Base-by-base conservation (phyloP, 2,888 invertebrate genomes). In the Azorinus chamasolen region DNA sequence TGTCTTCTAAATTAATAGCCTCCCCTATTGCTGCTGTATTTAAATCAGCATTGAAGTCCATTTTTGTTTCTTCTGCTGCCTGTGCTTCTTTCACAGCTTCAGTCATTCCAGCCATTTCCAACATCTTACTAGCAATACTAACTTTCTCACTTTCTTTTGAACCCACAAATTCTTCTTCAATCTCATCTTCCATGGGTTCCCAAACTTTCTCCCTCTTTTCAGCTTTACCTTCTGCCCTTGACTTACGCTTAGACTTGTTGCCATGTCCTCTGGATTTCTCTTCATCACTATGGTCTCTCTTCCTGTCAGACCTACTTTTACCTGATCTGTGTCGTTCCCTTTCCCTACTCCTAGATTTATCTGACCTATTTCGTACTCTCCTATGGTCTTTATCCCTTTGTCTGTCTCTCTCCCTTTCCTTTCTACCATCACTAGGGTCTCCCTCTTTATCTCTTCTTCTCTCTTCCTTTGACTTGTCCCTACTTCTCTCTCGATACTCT, bases 181-280 rank as follows among this genome's bases (percentile, higher is more conserved):
- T 77, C 45, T 79, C 80, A 68, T 83, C 82, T 53, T 79, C 82
- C 82, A 82, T 79, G 59, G 78, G 79, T 68, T 75, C 82, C 82
- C 79, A 79, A 8, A 76, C 78, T 48, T 79, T 82, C 32, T 76
- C 73, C 12, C 59, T 65, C 55, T 65, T 82, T 55, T 78, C 72
- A 4, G 43, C 24, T 62, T 82, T 82, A 27, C 76, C 65, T n/a
- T 79, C 78, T 25, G 77, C 75, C 43, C 68, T 73, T 25, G 73
- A 74, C 32, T 68, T 61, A 27, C 78, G 25, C 39, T 69, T 79
- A 2, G 59, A 54, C 54, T 73, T 76, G 0, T 55, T 58, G 41
- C 59, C 45, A 37, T 75, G 73, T 55, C 62, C 58, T 24, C 66
- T 53, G 1, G 54, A 54, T 41, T 57, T 66, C 32, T 74, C 80